phyloP scores from a whole-genome alignment of 2,797 vertebrate genomes.

The Geotrypetes seraphini region DNA sequence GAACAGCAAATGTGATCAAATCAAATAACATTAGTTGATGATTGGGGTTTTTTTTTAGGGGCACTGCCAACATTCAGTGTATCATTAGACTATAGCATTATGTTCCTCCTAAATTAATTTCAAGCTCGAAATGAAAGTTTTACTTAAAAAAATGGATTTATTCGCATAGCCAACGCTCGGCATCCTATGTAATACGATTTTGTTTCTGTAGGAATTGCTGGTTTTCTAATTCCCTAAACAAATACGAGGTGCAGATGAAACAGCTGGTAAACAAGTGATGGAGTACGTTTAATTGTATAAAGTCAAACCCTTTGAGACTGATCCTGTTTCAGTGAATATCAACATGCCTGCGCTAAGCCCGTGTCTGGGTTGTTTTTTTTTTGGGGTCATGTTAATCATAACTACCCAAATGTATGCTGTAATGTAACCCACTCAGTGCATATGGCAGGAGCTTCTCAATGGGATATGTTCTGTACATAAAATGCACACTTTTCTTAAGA shows the following conservation, averaged over 20 bases:
- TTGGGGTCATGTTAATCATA: no score
- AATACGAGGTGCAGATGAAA: not conserved
- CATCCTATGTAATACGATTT: not conserved
- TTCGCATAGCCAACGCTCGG: not conserved
- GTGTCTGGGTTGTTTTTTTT: no score
- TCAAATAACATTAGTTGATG: not conserved
- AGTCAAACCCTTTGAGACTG: not conserved
- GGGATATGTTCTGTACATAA: no score
- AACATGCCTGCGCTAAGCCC: no score
- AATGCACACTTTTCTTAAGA: no score
- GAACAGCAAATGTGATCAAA: slow-evolving; percentile 23
- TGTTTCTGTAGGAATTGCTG: not conserved
- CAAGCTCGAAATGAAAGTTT: no score
- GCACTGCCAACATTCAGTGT: not conserved
- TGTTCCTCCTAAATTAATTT: not conserved
- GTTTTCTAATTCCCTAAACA: not conserved
- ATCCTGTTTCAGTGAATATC: no score
- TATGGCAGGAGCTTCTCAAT: no score
- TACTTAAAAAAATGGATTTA: no score
- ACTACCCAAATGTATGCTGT: no score
- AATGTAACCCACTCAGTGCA: no score
- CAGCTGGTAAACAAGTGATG: not conserved
- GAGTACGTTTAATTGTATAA: not conserved
- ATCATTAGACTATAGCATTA: not conserved
- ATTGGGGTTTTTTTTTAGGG: not conserved